Conservation (phyloP, 53 echinoderm and acorn worm genomes). For the Luidia sarsii region DNA sequence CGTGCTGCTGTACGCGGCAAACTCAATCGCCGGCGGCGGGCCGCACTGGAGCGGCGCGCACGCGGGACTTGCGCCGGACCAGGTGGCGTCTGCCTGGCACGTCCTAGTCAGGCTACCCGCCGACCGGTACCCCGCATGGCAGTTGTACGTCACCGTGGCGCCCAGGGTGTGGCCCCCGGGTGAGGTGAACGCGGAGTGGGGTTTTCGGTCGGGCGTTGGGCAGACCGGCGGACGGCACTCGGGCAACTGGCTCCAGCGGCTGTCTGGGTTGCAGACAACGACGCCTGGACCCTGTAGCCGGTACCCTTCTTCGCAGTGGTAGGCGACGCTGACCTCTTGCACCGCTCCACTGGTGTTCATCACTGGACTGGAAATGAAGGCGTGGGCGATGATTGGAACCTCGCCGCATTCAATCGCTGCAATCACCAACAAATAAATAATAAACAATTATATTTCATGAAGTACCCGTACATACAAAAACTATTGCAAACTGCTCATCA, state of each 20-base stretch:
- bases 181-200: constrained; percentile 6
- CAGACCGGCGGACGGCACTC: constrained; percentile 39
- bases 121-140: constrained; percentile 47
- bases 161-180: constrained; percentile 30
- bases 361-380: not conserved
- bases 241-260: constrained; percentile 48
- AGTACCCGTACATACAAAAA: no score
- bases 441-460: no score
- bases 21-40: constrained; percentile 34
- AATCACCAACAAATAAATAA: not conserved
- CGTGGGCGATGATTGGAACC: constrained; percentile 22
- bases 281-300: constrained; percentile 13
- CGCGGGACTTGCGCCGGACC: constrained; percentile 48
- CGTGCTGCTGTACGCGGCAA: constrained; percentile 2
- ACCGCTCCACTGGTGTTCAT: not conserved
- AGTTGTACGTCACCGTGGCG: constrained; percentile 44
- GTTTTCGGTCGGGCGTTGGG: constrained; percentile 2
- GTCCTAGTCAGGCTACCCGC: constrained; percentile 24
- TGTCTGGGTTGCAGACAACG: constrained; percentile 44
- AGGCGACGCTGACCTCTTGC: constrained; percentile 19
- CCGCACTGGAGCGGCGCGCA: constrained; percentile 58
- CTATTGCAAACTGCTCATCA: no score
- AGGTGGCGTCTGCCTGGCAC: constrained; percentile 32
- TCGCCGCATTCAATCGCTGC: constrained; percentile 31
- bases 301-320: constrained; percentile 45